Percentiles rank a stretch among this genome's conserved stretches.
Conservation (phyloP, 1,140 invertebrate genomes). For the Drosophila miranda region DNA sequence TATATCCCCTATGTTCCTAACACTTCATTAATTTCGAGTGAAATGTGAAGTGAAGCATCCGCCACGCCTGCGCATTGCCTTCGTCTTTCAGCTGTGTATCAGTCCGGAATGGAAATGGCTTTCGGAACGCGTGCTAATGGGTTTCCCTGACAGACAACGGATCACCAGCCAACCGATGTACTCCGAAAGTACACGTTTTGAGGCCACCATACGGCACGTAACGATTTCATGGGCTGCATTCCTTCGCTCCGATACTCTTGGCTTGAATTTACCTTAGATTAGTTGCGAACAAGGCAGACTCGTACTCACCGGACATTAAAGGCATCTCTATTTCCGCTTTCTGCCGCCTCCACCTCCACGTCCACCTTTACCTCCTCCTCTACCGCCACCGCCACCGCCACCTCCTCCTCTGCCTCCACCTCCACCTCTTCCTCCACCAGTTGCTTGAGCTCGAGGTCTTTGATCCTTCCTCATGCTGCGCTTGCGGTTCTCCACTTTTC, state of each 20-base stretch:
- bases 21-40: conserved; percentile 17
- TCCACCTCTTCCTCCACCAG: conserved; percentile 37
- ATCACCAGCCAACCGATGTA: conserved; percentile 2
- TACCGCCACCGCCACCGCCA: conserved; percentile 24
- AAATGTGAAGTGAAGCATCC: not conserved
- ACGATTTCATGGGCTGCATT: too few species aligned
- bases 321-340: not conserved
- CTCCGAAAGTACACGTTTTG: too few species aligned
- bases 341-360: conserved; percentile 9
- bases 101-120: conserved; percentile 8
- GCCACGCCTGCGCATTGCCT: conserved; percentile 10
- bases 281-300: too few species aligned
- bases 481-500: conserved; percentile 70
- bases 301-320: too few species aligned
- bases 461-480: conserved; percentile 77
- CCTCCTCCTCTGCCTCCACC: conserved; percentile 29
- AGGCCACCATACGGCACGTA: too few species aligned
- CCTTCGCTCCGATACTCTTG: too few species aligned
- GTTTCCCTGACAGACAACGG: conserved; percentile 53
- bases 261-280: too few species aligned
- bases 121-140: conserved; percentile 30
- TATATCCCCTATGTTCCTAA: too few species aligned
- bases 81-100: conserved; percentile 9
- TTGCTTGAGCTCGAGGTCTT: conserved; percentile 37
- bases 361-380: conserved; percentile 23